A percentile compares a stretch with the other conserved stretches of the same genome.
Conservation (phyloP, 2,888 invertebrate species). For the Parochlus steinenii region DNA sequence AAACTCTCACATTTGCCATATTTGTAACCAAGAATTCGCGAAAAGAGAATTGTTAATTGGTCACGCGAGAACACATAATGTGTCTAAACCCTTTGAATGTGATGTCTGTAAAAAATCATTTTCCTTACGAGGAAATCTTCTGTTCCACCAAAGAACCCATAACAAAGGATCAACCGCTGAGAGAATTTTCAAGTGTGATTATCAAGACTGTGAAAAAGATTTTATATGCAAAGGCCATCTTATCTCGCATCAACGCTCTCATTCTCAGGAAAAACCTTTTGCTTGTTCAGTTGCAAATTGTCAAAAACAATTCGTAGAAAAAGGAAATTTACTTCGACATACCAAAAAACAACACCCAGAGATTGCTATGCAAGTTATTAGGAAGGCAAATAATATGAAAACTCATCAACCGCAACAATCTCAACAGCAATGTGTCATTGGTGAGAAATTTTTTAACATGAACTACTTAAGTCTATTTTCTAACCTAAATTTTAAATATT, state of each 20-base stretch:
- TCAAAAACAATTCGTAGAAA: conserved; percentile 63
- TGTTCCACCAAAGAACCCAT: conserved; percentile 77
- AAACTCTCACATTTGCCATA: too few relatives aligned
- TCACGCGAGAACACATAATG: conserved; percentile 37
- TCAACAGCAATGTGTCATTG: too few relatives aligned
- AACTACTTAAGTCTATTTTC: too few relatives aligned
- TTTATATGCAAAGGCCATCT: conserved; percentile 74
- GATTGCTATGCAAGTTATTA: conserved; percentile 25
- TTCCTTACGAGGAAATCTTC: conserved; percentile 64
- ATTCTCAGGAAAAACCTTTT: conserved; percentile 41
- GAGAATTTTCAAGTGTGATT: conserved; percentile 58
- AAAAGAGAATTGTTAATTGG: neutral
- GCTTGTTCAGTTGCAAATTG: conserved; percentile 55
- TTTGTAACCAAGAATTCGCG: neutral
- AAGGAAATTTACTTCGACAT: conserved; percentile 61
- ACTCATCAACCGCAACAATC: too few relatives aligned
- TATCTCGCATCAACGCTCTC: conserved; percentile 65
- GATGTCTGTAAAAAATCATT: conserved; percentile 76
- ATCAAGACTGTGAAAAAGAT: conserved; percentile 71
- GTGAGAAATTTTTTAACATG: too few relatives aligned
- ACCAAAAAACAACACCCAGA: conserved; percentile 50
- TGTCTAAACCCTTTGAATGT: conserved; percentile 69
- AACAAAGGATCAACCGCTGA: conserved; percentile 52
- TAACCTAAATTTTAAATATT: too few relatives aligned
- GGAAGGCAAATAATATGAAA: too few relatives aligned